phyloP scores from a whole-genome alignment of 2,113 vertebrate genomes.

The Lepisosteus oculatus region DNA sequence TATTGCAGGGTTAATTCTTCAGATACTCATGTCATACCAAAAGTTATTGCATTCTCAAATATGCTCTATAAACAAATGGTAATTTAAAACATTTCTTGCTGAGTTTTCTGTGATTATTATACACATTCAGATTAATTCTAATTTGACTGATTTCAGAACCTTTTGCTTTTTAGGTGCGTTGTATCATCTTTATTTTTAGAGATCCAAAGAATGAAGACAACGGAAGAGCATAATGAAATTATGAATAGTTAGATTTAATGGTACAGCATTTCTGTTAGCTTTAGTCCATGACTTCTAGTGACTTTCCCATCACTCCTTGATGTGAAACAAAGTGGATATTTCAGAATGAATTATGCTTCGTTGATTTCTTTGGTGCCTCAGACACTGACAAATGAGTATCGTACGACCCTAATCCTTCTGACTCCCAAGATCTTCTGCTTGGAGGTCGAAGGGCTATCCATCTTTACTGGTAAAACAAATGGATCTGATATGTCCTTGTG shows the following conservation, averaged over 20 bases:
- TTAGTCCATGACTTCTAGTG: neutral
- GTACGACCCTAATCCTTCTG: slow-evolving; percentile 16
- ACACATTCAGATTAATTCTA: too few relatives aligned
- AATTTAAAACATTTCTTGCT: too few relatives aligned
- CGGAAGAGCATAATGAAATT: neutral
- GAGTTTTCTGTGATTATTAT: too few relatives aligned
- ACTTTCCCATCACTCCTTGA: slow-evolving; percentile 4
- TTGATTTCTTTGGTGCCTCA: slow-evolving; percentile 24
- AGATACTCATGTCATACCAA: too few relatives aligned
- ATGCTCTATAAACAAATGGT: too few relatives aligned
- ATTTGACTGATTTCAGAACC: too few relatives aligned
- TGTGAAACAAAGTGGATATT: slow-evolving; percentile 23
- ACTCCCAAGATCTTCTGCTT: slow-evolving; percentile 8
- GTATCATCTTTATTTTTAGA: too few relatives aligned
- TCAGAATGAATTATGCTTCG: slow-evolving; percentile 19
- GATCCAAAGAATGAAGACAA: too few relatives aligned
- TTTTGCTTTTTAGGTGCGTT: too few relatives aligned
- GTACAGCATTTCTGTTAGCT: neutral
- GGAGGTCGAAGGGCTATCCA: slow-evolving; percentile 7
- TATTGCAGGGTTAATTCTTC: too few relatives aligned
- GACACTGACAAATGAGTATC: slow-evolving; percentile 1
- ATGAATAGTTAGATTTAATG: neutral
- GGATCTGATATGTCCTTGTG: slow-evolving; percentile 5
- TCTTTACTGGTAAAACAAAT: neutral
- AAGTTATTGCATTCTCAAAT: too few relatives aligned